phyloP scores from a whole-genome alignment of 2,797 vertebrate genomes.

The Hemibagrus guttatus region DNA sequence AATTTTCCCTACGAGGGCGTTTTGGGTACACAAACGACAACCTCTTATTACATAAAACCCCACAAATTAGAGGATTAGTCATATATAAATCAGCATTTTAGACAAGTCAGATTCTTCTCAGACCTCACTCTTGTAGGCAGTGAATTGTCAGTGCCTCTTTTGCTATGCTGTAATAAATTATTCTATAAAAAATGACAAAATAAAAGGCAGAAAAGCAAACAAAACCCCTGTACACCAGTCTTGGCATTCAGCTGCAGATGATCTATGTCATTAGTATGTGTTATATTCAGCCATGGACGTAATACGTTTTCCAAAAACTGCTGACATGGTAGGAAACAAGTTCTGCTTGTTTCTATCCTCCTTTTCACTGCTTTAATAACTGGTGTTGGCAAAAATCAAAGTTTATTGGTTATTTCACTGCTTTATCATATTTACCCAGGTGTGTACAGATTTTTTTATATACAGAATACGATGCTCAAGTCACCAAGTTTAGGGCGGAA shows the following conservation, averaged over 20 bases:
- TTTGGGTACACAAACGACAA: slow-evolving; percentile 13
- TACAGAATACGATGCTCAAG: background rate
- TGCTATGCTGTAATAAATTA: background rate
- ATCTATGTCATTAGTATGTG: slow-evolving; percentile 48
- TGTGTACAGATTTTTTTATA: background rate
- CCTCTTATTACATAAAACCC: slow-evolving; percentile 47
- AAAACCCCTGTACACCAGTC: background rate
- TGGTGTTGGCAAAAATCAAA: slow-evolving; percentile 46
- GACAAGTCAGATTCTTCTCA: slow-evolving; percentile 17
- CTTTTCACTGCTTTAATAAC: slow-evolving; percentile 46
- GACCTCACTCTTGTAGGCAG: background rate
- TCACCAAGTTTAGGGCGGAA: background rate
- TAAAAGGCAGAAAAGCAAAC: background rate
- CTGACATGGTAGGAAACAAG: slow-evolving; percentile 44
- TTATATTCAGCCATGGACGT: slow-evolving; percentile 22
- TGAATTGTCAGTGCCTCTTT: background rate
- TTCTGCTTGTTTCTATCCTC: slow-evolving; percentile 38
- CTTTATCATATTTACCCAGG: slow-evolving; percentile 38
- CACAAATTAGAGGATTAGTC: slow-evolving; percentile 21
- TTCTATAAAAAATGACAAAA: background rate
- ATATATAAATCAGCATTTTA: slow-evolving; percentile 21
- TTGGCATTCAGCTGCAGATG: slow-evolving; percentile 47
- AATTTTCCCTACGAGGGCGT: slow-evolving; percentile 33
- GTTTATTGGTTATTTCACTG: slow-evolving; percentile 23
- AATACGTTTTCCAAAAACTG: slow-evolving; percentile 35